Base-by-base conservation (phyloP, 2,113 vertebrate species). In the Scopus umbretta region DNA sequence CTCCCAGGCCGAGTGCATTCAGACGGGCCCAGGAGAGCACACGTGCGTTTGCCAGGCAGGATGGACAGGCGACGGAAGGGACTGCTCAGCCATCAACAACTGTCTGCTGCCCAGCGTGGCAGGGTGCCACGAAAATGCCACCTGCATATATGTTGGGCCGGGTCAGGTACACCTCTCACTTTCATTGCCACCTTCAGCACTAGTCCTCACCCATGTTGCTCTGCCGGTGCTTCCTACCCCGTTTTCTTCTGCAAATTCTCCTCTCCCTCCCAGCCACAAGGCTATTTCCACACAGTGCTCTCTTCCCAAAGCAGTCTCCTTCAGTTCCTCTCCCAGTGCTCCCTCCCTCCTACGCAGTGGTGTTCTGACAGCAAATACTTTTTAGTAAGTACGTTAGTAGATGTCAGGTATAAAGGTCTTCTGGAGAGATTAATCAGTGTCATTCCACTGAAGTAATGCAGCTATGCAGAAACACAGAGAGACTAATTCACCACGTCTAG, bases 11-110 rank as follows among this genome's bases (percentile, higher is more conserved):
- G 98, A 99, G 71, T 99, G 99, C 71, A 62, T 99, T 83, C 98
- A 73, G 96, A 98, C 94, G 0, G 98, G 98, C 30, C 67, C 84
- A 1, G 98, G 96, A 27, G 96, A 92, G 20, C 98, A 98, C 68
- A 40, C 9, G 2, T 99, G 99, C 4, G 36, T 98, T 84, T 99
- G 99, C 97, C 98, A 99, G 79, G 94, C 56, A 7, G 99, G 99
- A 3, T 99, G 99, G 99, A 98, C 90, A 4, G 98, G 98, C 0
- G 93, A 99, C 6, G 99, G 98, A 61, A 98, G 98, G 59, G 98
- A 98, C n/a, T 99, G 99, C 92, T 98, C 97, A 38, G 98, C 98
- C 87, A 98, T 99, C 92, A 99, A 99, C 97, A 98, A 98, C 90
- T 99, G 99, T 68, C 55, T 98, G 53, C 93, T 97, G 78, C 96